Base-by-base conservation (phyloP, 2,888 invertebrate species). In the Cephus spinipes region DNA sequence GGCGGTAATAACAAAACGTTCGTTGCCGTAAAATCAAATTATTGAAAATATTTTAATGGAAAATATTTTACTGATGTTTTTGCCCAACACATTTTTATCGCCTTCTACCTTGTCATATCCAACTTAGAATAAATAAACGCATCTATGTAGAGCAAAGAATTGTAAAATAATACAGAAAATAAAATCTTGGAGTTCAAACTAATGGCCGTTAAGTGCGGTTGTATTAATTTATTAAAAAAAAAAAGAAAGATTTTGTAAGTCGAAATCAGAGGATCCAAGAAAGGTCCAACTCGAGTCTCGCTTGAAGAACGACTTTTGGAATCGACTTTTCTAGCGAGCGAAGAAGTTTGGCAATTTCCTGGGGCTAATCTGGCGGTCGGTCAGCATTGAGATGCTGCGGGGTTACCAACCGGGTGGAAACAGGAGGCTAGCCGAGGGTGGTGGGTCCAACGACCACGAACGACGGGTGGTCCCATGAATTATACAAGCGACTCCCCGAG, bases 321-420 rank as follows among this genome's bases (percentile, higher is more conserved):
- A 89, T 90, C 87, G 90, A 90, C 90, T 90, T 90, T 90, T 86
- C 86, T 84, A 83, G 85, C 84, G 82, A 85, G 84, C 82, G 87
- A 88, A 88, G 90, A 91, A 91, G 90, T 91, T 91, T 91, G 90
- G 90, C 91, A 91, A 91, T 91, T 91, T 91, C 90, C 91, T 89
- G 89, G 86, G 87, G 89, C 91, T 91, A 91, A 91, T 91, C 91
- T 90, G 88, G 86, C 84, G 90, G 90, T 87, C 88, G 89, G 90
- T 91, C 90, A 90, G 91, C 90, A 91, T 91, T 90, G 90, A 89
- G 90, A 90, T 90, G 90, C 90, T 86, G 87, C 84, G 78, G 82
- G 87, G 87, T 85, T 87, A 86, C 84, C 83, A 81, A 80, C 75
- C 77, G 79, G 80, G 32, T 76, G 74, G 34, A 74, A 74, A 77